A percentile compares a stretch with the other conserved stretches of the same genome.
phyloP scores from a whole-genome alignment of 2,797 vertebrate genomes.

The Clamator glandarius region DNA sequence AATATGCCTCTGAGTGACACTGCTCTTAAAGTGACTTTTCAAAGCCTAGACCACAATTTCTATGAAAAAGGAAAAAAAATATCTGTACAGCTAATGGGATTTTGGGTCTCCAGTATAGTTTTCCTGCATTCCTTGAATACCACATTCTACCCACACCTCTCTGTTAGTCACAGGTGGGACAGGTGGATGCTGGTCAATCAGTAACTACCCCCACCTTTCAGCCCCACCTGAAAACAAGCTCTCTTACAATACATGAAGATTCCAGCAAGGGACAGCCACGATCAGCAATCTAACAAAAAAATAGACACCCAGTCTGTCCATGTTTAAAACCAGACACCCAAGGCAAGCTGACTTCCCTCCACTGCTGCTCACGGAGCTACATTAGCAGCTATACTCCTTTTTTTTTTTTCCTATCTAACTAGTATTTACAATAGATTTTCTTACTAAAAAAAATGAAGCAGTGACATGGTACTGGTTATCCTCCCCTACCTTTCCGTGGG shows the following conservation, averaged over 20 bases:
- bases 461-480: background rate
- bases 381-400: background rate
- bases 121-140: background rate
- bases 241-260: background rate
- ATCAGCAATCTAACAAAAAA: background rate
- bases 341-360: background rate
- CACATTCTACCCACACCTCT: accelerated
- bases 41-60: background rate
- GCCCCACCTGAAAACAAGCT: background rate
- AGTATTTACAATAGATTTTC: background rate
- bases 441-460: background rate
- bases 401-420: background rate
- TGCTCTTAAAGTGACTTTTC: background rate
- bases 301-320: background rate
- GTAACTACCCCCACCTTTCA: background rate
- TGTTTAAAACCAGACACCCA: background rate
- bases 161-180: background rate
- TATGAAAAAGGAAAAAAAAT: background rate
- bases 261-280: background rate
- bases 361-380: background rate
- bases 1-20: background rate
- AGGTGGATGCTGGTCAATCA: background rate
- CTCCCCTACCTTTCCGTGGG: background rate
- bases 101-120: background rate
- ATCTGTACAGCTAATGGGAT: background rate